These are phyloP conservation scores for Microchirus variegatus DNA, from an alignment of 2,797 vertebrate species.

Conservation along the genomic window DNA sequence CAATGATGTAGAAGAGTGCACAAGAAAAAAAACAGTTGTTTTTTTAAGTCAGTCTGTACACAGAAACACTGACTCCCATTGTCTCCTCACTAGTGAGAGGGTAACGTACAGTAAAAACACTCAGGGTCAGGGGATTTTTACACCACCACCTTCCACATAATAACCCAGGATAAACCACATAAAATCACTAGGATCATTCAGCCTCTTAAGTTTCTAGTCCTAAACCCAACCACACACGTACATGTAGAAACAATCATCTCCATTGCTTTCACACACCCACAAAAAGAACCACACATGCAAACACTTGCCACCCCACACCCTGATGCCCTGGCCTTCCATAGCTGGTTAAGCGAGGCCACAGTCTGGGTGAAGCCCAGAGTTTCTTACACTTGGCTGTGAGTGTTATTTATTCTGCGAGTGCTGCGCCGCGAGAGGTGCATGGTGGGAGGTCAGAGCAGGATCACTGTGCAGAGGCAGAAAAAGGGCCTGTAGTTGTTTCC, in stretches of 20 bases:
- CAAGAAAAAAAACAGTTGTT: too few relatives aligned
- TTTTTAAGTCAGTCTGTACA: neutral
- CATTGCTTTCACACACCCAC: constrained; percentile 62
- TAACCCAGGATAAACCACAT: constrained; percentile 50
- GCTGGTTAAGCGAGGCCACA: constrained; percentile 66
- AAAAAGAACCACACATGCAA: constrained; percentile 66
- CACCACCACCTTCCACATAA: constrained; percentile 24
- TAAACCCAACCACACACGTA: constrained; percentile 25
- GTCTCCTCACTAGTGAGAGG: constrained; percentile 18
- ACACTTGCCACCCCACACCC: constrained; percentile 61
- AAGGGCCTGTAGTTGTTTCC: constrained; percentile 20
- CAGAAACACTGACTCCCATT: neutral
- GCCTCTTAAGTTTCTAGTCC: constrained; percentile 36
- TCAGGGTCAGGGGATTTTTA: constrained; percentile 56
- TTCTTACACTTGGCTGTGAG: constrained; percentile 71
- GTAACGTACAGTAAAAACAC: constrained; percentile 29
- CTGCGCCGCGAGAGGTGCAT: constrained; percentile 58
- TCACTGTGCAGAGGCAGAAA: constrained; percentile 44
- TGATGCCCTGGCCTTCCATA: constrained; percentile 64
- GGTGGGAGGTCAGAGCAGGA: constrained; percentile 64
- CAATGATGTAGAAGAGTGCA: too few relatives aligned
- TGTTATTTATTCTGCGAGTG: constrained; percentile 71
- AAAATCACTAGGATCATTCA: constrained; percentile 37
- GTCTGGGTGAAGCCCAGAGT: constrained; percentile 63
- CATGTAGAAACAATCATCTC: constrained; percentile 41